phyloP scores from a whole-genome alignment of 2,113 vertebrate species.

The Syngnathoides biaculeatus region DNA sequence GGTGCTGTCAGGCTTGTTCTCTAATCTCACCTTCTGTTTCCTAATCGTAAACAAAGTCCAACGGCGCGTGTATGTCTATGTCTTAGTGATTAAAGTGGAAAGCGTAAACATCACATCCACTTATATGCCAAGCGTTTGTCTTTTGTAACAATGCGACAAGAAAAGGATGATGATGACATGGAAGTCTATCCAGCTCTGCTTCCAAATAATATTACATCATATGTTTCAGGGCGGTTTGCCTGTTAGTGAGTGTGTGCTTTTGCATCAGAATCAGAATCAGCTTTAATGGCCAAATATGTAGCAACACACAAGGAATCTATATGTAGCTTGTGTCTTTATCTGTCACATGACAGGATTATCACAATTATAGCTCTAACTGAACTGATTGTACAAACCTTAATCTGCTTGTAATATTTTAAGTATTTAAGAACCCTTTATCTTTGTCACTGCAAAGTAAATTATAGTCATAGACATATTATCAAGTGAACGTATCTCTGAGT shows the following conservation, averaged over 20 bases:
- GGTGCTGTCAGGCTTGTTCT: conserved; percentile 7
- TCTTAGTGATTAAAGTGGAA: neutral
- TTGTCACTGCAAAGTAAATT: too few species aligned
- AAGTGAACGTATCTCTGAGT: neutral
- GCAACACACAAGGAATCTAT: too few species aligned
- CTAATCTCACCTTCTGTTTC: conserved; percentile 37
- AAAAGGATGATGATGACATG: neutral
- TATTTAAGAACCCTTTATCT: too few species aligned
- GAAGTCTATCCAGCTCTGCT: neutral
- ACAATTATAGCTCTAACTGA: too few species aligned
- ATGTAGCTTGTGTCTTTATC: too few species aligned
- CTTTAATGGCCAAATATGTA: too few species aligned
- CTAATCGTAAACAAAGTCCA: conserved; percentile 11
- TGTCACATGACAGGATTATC: too few species aligned
- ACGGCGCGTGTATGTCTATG: neutral
- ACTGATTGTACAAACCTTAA: too few species aligned
- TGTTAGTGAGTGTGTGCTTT: conserved; percentile 1
- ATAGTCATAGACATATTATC: neutral
- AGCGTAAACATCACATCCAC: neutral
- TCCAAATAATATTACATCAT: neutral
- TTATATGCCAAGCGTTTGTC: neutral
- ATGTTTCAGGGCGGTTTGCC: neutral
- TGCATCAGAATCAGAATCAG: too few species aligned
- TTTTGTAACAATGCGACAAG: neutral
- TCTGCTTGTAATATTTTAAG: too few species aligned